Evolutionary conservation across 2,888 invertebrate genomes (phyloP), one percentile per base, ranked within the genome.

Genomic region (Eupithecia subfuscata): DNA sequence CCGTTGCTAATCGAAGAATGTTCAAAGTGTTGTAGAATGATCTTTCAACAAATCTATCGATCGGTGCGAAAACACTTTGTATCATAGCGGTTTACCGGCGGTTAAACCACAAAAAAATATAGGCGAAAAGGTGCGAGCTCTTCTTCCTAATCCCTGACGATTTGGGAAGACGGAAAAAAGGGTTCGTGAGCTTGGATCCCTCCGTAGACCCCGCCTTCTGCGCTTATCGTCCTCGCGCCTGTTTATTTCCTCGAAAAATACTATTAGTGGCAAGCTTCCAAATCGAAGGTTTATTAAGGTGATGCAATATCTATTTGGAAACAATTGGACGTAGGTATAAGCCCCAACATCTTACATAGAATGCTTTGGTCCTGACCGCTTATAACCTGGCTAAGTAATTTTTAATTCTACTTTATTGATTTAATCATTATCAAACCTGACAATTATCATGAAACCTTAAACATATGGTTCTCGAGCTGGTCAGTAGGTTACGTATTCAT

Each of bases 81-180:
- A 91, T 91, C 88, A 91, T 87, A 84, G 83, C 87, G 85, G 85
- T 90, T 91, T 90, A 89, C 86, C 85, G 85, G 82, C 88, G 84
- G 87, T 88, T 92, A 88, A 92, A 89, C 89, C 90, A 87, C 88
- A 90, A 91, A 92, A 75, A 92, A 92, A 92, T 90, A 92, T 91
- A 91, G 89, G 88, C 86, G 89, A 88, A 90, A 93, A 93, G 92
- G 92, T 93, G 92, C 88, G 90, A 93, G 91, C 90, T 89, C 87
- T 90, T 87, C 84, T 86, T 86, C 90, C 90, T 94, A 94, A 94
- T 94, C 93, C 92, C 84, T 88, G 91, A 91, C 93, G 92, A 94
- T 94, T 94, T 93, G 91, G 89, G 89, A 91, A 93, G 91, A 91
- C 86, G 91, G 90, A 91, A 92, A 93, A 94, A 94, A 91, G 92